Conservation (phyloP, 2,113 vertebrate species). For the Zapornia atra region DNA sequence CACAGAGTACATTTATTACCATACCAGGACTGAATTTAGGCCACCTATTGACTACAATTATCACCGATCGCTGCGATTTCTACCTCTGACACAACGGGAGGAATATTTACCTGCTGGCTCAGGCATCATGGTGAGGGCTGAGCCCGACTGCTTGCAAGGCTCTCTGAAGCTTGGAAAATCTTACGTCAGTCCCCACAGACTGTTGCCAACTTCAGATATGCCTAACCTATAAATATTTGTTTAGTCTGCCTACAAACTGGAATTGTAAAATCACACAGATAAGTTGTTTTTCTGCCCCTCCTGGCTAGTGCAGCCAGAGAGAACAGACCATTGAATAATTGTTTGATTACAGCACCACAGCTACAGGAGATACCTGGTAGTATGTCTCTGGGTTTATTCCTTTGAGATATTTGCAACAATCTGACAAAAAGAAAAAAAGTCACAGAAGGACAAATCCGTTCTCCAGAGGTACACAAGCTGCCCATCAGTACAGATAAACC, state of each 20-base stretch:
- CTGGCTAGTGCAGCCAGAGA: not conserved
- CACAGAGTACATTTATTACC: not conserved
- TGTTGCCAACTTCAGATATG: not conserved
- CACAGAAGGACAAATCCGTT: not conserved
- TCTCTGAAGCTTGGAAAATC: not conserved
- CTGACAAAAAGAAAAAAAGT: too few relatives aligned
- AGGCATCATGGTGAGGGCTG: not conserved
- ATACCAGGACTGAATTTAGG: accelerated
- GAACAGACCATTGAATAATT: not conserved
- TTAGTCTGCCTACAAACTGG: not conserved
- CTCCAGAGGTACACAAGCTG: not conserved
- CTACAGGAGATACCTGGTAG: not conserved
- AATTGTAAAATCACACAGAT: not conserved
- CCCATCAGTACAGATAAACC: not conserved
- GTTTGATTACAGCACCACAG: not conserved
- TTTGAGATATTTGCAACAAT: not conserved
- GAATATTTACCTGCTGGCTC: not conserved
- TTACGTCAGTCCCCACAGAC: accelerated
- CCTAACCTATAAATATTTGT: not conserved
- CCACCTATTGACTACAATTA: not conserved
- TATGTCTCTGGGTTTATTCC: not conserved
- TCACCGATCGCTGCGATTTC: accelerated
- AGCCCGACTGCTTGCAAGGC: accelerated
- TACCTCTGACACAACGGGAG: not conserved
- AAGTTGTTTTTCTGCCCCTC: not conserved